These are phyloP conservation scores for Bradypodion ventrale DNA, from an alignment of 2,797 vertebrate genomes.

Conservation along the genomic window DNA sequence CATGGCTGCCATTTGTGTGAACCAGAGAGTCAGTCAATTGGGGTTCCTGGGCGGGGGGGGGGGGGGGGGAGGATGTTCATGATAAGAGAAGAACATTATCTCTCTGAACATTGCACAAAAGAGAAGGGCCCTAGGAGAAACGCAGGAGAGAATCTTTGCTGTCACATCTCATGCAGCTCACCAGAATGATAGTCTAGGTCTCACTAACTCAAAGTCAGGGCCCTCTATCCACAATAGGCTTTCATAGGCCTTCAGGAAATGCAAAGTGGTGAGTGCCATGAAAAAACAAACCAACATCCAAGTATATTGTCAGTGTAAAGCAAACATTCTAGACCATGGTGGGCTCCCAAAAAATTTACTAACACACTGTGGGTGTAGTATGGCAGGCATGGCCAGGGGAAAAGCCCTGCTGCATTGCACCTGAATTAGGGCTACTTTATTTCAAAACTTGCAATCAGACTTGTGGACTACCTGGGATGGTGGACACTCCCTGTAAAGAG, in stretches of 20 bases:
- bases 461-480: too few species aligned
- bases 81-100: background rate
- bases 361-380: too few species aligned
- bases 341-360: too few species aligned
- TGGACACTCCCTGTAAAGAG: too few species aligned
- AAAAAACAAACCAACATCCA: background rate
- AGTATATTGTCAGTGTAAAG: background rate
- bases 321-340: too few species aligned
- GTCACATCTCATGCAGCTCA: background rate
- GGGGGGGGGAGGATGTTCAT: background rate
- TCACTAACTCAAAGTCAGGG: background rate
- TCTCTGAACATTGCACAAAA: constrained; percentile 6
- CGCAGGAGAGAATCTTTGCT: background rate
- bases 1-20: background rate
- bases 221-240: background rate
- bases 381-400: too few species aligned
- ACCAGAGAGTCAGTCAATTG: background rate
- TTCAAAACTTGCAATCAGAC: too few species aligned
- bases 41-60: background rate
- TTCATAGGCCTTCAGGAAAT: background rate
- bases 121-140: background rate
- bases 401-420: too few species aligned
- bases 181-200: too few species aligned
- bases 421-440: too few species aligned
- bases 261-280: background rate